These are phyloP conservation scores for Arctia plantaginis DNA, from an alignment of 2,888 invertebrate species.

Conservation along the genomic window DNA sequence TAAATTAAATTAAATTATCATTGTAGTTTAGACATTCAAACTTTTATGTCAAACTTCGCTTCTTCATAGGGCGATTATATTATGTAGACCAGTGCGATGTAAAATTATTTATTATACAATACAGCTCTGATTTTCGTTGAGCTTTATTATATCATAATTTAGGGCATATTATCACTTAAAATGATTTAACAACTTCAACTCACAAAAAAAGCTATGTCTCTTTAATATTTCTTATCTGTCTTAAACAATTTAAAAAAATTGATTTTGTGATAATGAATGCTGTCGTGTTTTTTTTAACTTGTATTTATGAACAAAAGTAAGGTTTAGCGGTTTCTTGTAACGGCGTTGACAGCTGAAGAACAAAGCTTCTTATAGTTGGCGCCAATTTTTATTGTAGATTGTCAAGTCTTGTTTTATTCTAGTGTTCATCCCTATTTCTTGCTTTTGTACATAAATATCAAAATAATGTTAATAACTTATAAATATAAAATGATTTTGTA, in stretches of 20 bases:
- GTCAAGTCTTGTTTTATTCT: not conserved
- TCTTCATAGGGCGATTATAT: not conserved
- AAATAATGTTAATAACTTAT: conserved; percentile 49
- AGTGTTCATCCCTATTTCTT: conserved; percentile 22
- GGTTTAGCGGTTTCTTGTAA: conserved; percentile 1
- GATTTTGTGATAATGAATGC: conserved; percentile 55
- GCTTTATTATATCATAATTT: not conserved
- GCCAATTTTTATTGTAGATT: not conserved
- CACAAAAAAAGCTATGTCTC: not conserved
- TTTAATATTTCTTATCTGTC: not conserved
- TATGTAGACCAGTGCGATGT: not conserved
- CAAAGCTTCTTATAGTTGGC: not conserved
- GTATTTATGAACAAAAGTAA: conserved; percentile 55
- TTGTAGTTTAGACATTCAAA: not conserved
- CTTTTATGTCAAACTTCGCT: not conserved
- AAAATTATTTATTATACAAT: not conserved
- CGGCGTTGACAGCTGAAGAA: not conserved
- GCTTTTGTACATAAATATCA: conserved; percentile 63
- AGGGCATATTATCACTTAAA: not conserved
- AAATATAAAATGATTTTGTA: conserved; percentile 55
- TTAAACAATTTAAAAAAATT: conserved; percentile 22
- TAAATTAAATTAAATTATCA: not conserved
- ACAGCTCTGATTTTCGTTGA: not conserved
- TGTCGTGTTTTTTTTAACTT: conserved; percentile 37
- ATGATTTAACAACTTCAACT: not conserved